These are phyloP conservation scores for Maconellicoccus hirsutus DNA, from an alignment of 1,140 invertebrate genomes.

Conservation along the genomic window DNA sequence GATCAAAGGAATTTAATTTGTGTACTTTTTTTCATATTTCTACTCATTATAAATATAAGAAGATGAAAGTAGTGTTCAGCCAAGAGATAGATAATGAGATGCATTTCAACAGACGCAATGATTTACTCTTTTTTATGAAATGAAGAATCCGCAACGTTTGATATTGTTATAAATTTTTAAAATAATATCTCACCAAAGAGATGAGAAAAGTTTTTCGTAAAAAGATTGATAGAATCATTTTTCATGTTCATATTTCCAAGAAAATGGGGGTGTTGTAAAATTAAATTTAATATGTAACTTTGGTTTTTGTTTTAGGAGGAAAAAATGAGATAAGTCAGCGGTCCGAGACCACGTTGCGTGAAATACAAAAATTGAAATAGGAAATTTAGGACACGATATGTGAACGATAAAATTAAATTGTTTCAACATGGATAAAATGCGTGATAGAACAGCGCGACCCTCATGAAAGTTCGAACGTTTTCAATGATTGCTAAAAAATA, in stretches of 20 bases:
- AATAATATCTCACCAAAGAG: too few species aligned
- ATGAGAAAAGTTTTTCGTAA: too few species aligned
- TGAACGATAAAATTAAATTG: conserved; percentile 16
- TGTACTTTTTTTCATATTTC: too few species aligned
- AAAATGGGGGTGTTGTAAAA: neutral
- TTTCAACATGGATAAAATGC: conserved; percentile 13
- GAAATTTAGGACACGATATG: conserved; percentile 18
- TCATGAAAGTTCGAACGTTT: neutral
- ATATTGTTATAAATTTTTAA: too few species aligned
- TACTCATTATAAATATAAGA: too few species aligned
- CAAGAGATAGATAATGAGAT: too few species aligned
- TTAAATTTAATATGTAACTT: conserved; percentile 8
- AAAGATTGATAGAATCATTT: neutral
- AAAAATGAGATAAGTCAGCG: neutral
- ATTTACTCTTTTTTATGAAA: too few species aligned
- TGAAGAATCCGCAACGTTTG: too few species aligned
- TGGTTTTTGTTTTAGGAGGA: neutral
- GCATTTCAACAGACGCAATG: too few species aligned
- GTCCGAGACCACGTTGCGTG: conserved; percentile 11
- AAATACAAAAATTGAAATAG: conserved; percentile 22
- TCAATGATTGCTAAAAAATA: neutral
- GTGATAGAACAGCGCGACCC: neutral
- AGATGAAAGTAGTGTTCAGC: too few species aligned
- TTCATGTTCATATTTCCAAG: neutral
- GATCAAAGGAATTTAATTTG: too few species aligned